Evolutionary conservation across 2,113 vertebrate species (phyloP).

Genomic region (Corydoras maculifer): DNA sequence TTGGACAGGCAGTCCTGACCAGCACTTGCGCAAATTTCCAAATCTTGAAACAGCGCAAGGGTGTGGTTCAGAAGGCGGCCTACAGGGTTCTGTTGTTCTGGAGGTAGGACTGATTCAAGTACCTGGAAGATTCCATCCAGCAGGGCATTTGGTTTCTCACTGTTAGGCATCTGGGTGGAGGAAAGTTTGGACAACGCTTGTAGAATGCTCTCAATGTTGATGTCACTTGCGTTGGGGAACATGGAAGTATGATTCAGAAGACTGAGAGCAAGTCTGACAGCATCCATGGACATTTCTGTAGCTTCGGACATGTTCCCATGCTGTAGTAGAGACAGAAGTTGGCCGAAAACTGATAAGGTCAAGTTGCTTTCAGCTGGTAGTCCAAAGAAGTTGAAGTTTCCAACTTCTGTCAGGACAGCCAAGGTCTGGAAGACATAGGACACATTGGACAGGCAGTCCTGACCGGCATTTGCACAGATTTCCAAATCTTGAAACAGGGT

Average conservation of each 20-base stretch:
- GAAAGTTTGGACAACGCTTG: conserved; percentile 36
- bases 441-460: too few species aligned
- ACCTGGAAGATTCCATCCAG: too few species aligned
- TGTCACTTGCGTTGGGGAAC: conserved; percentile 41
- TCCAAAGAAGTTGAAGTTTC: too few species aligned
- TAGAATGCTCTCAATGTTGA: conserved; percentile 47
- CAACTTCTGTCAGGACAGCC: too few species aligned
- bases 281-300: too few species aligned
- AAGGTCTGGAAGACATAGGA: too few species aligned
- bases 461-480: too few species aligned
- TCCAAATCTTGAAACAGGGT: conserved; percentile 45
- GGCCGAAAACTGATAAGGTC: too few species aligned
- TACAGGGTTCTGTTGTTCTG: conserved; percentile 38
- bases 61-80: conserved; percentile 45
- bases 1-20: conserved; percentile 48
- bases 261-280: too few species aligned
- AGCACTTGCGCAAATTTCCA: conserved; percentile 40
- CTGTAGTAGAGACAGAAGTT: too few species aligned
- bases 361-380: too few species aligned
- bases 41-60: conserved; percentile 43
- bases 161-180: conserved; percentile 42
- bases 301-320: too few species aligned
- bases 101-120: conserved; percentile 47
- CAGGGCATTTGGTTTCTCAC: conserved; percentile 36
- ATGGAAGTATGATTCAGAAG: conserved; percentile 29